phyloP scores from a whole-genome alignment of 2,888 invertebrate species.

The Drosophila demipolita region DNA sequence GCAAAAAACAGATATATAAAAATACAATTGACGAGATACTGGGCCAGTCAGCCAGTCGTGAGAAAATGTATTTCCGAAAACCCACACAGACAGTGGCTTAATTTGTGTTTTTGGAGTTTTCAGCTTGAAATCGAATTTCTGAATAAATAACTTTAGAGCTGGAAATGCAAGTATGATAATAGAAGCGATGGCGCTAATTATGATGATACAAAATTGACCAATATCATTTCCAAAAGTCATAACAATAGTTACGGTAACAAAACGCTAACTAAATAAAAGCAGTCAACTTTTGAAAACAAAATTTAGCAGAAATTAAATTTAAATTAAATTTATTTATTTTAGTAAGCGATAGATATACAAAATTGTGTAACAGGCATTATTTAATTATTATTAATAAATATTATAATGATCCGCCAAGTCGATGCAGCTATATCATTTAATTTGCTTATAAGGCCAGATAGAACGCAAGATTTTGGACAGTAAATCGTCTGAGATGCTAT shows the following conservation, averaged over 20 bases:
- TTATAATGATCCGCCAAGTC: background rate
- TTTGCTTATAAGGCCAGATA: background rate
- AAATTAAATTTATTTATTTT: background rate
- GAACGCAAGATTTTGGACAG: too few relatives aligned
- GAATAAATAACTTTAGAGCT: conserved; percentile 33
- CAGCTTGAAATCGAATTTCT: conserved; percentile 41
- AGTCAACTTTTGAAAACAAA: background rate
- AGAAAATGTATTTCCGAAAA: conserved; percentile 72
- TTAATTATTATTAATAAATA: too few relatives aligned
- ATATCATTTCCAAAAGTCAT: conserved; percentile 54
- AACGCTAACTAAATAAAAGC: conserved; percentile 6
- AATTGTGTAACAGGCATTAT: background rate
- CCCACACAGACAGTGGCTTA: conserved; percentile 29
- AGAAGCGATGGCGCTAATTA: conserved; percentile 10
- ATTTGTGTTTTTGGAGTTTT: conserved; percentile 17
- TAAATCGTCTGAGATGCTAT: too few relatives aligned
- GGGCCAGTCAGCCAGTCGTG: conserved; percentile 58
- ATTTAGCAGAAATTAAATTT: too few relatives aligned
- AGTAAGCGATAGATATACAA: background rate
- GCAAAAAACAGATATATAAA: conserved; percentile 35
- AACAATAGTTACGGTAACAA: conserved; percentile 21
- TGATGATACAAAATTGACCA: conserved; percentile 50
- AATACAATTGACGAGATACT: conserved; percentile 33
- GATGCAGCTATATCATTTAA: background rate
- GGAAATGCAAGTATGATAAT: conserved; percentile 25